phyloP scores from a whole-genome alignment of 2,797 vertebrate genomes.

The Danio albolineatus region DNA sequence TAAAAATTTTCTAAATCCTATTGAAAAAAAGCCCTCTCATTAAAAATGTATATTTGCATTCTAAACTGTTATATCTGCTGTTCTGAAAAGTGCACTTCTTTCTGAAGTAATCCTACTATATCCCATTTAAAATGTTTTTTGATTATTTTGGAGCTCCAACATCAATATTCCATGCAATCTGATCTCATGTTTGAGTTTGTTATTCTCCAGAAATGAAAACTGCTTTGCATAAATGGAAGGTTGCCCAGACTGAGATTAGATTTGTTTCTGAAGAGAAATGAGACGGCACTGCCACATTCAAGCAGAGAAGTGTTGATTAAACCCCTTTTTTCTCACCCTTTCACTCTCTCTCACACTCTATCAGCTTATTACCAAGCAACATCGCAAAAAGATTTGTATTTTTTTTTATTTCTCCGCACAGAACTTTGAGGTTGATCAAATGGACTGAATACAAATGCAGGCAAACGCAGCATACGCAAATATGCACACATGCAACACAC shows the following conservation, averaged over 20 bases:
- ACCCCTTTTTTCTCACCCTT: constrained; percentile 12
- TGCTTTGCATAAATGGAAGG: constrained; percentile 47
- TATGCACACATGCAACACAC: background rate
- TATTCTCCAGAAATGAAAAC: constrained; percentile 37
- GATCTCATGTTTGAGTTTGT: constrained; percentile 28
- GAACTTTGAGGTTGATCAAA: constrained; percentile 18
- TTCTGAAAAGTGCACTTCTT: constrained; percentile 4
- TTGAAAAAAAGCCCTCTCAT: background rate
- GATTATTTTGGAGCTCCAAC: constrained; percentile 7
- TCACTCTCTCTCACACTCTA: constrained; percentile 1
- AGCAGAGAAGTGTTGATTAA: constrained; percentile 49
- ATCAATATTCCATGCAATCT: constrained; percentile 28
- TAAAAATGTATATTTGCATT: background rate
- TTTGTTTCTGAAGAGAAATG: constrained; percentile 46
- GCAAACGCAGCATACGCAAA: background rate
- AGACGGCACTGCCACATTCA: constrained; percentile 40
- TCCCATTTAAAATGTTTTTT: constrained; percentile 9
- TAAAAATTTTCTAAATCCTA: background rate
- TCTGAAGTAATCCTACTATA: background rate
- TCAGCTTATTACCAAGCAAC: constrained; percentile 31
- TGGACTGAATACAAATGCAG: background rate
- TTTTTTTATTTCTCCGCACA: background rate
- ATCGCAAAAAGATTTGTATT: constrained; percentile 9
- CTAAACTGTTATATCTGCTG: background rate
- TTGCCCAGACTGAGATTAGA: constrained; percentile 39